phyloP scores from a whole-genome alignment of 2,888 invertebrate genomes.

The Agelastica alni region DNA sequence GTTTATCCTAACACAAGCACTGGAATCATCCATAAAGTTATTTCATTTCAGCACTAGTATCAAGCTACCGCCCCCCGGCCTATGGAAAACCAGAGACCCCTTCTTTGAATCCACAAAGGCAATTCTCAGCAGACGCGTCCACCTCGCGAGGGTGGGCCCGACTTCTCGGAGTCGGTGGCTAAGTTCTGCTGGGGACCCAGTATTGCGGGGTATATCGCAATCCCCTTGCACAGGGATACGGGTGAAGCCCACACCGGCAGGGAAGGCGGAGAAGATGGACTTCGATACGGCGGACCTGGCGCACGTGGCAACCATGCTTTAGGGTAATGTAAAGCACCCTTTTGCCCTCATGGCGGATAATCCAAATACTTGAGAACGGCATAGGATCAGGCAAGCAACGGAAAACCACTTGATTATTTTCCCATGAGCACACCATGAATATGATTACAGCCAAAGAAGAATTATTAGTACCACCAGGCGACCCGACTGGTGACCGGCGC shows the following conservation, averaged over 20 bases:
- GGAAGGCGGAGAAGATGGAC: slow-evolving; percentile 35
- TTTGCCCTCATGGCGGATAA: background rate
- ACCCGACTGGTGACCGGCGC: too few relatives aligned
- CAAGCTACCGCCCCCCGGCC: too few relatives aligned
- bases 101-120: too few relatives aligned
- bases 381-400: background rate
- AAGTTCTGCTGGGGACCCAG: too few relatives aligned
- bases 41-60: too few relatives aligned
- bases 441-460: background rate
- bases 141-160: too few relatives aligned
- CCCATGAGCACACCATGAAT: background rate
- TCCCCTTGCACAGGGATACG: slow-evolving; percentile 10
- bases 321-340: slow-evolving; percentile 39
- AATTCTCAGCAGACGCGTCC: background rate
- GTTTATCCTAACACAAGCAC: too few relatives aligned
- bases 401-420: background rate
- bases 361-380: background rate
- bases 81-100: too few relatives aligned
- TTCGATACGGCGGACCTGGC: slow-evolving; percentile 57
- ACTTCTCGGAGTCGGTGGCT: too few relatives aligned
- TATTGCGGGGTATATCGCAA: too few relatives aligned
- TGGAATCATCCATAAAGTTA: too few relatives aligned
- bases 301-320: slow-evolving; percentile 37
- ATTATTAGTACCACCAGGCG: too few relatives aligned
- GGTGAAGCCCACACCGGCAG: slow-evolving; percentile 14